Percentiles rank a stretch among this genome's conserved stretches.
Evolutionary conservation across 2,113 vertebrate genomes (phyloP).

Genomic region (Microcebus lehilahytsara): DNA sequence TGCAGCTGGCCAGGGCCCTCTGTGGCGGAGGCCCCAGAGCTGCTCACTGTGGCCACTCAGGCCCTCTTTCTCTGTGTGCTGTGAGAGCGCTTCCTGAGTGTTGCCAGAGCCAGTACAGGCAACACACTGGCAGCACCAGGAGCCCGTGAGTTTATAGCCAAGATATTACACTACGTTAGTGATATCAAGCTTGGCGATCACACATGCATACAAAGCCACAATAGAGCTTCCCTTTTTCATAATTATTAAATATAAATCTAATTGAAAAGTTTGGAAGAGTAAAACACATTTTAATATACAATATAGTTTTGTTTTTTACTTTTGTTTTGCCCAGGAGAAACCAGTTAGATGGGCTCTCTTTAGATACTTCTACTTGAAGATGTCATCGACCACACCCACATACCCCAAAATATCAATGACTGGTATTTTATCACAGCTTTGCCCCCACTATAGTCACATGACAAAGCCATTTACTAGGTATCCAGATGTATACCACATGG

Average conservation of each 20-base stretch:
- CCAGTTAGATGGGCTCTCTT: background rate
- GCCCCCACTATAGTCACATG: rapidly evolving
- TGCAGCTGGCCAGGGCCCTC: background rate
- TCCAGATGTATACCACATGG: rapidly evolving
- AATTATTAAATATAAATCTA: background rate
- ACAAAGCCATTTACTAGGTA: background rate
- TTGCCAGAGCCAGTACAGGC: background rate
- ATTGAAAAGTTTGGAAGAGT: background rate
- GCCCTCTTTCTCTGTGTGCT: rapidly evolving
- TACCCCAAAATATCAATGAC: background rate
- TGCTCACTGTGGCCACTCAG: background rate
- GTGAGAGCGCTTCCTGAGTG: background rate
- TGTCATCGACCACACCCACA: rapidly evolving
- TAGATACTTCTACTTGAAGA: background rate
- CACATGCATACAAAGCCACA: background rate
- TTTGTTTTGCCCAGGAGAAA: background rate
- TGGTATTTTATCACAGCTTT: background rate
- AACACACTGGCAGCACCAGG: too few species aligned
- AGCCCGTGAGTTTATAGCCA: background rate
- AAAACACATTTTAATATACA: background rate
- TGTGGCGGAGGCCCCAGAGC: too few species aligned
- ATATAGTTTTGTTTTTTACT: background rate
- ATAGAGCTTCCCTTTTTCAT: background rate
- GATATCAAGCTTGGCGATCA: background rate
- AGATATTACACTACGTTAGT: background rate